Percentiles rank a stretch among this genome's conserved stretches.
Evolutionary conservation across 2,113 vertebrate species (phyloP).

Genomic region (Xyrauchen texanus): DNA sequence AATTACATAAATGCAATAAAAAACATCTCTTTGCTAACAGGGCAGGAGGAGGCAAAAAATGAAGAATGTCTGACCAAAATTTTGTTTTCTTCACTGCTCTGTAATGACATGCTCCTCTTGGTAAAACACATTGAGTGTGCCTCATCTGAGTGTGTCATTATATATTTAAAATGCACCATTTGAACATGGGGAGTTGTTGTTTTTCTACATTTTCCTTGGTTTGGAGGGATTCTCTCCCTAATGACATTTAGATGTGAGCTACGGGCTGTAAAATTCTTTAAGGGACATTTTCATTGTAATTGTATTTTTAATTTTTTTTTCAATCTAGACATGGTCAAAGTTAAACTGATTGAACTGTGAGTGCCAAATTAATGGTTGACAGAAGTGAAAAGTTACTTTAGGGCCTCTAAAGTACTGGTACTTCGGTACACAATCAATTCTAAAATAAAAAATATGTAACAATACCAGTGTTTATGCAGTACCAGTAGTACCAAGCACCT

Average conservation of each 20-base stretch:
- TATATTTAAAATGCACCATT: slow-evolving; percentile 51
- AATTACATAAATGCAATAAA: slow-evolving; percentile 57
- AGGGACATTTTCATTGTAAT: too few relatives aligned
- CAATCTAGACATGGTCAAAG: too few relatives aligned
- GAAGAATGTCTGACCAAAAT: too few relatives aligned
- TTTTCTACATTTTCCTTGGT: background rate
- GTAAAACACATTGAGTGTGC: background rate
- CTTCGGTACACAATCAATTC: too few relatives aligned
- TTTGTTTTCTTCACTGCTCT: slow-evolving; percentile 1
- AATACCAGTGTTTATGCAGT: too few relatives aligned
- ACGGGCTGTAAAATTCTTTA: slow-evolving; percentile 23
- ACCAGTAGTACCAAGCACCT: too few relatives aligned
- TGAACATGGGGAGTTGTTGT: background rate
- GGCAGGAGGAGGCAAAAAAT: slow-evolving; percentile 20
- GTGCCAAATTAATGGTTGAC: too few relatives aligned
- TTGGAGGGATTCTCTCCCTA: background rate
- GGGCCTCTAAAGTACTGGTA: too few relatives aligned
- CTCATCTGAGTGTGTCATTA: slow-evolving; percentile 17
- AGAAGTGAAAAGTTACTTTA: too few relatives aligned
- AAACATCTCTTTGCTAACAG: slow-evolving; percentile 44
- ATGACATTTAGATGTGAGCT: slow-evolving; percentile 12
- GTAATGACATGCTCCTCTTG: slow-evolving; percentile 20
- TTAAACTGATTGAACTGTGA: too few relatives aligned
- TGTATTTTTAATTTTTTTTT: too few relatives aligned
- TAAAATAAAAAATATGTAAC: too few relatives aligned